Evolutionary conservation across 2,113 vertebrate species (phyloP), one percentile per base, ranked within the genome.

Genomic region (Phaethornis superciliosus): DNA sequence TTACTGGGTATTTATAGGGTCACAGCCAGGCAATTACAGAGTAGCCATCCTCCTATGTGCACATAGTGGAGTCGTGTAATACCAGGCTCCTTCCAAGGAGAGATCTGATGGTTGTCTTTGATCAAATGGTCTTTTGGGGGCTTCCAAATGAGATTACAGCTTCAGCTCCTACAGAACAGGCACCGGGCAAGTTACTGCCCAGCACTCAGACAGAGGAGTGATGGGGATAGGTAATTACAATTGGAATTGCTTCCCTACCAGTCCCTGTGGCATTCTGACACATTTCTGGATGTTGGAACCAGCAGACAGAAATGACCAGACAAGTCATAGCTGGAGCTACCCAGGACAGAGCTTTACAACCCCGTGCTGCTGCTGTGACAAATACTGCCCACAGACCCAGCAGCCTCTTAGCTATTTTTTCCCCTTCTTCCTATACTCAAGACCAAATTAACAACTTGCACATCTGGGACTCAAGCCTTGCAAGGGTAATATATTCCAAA

Each of bases 1-100:
- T 35, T 94, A 92, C 35, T 64, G 85, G 32, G 37, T 93, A 96
- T 96, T 96, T 96, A 94, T 71, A 96, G 91, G 85, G 82, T 63
- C 90, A n/a, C 49, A 52, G 59, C 4, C 55, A 62, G 77, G 90
- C 72, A 96, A 97, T 96, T 95, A 96, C 52, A 94, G 95, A 81
- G 81, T 24, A 87, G 90, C 91, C 89, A 67, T 77, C 71, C 72
- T 67, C 85, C 60, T 51, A 40, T 40, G 60, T 5, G 17, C 62
- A n/a, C 75, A 65, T 72, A 75, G 81, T 26, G 1, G 17, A 80
- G 49, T 8, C 40, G 4, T 94, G 85, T 26, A 62, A 88, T 55
- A 72, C 70, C 71, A 90, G 46, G 89, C 78, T 91, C 88, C 95
- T 19, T 7, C 35, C 63, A 56, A 56, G 85, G 68, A 72, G 54